Base-by-base conservation (phyloP, 2,113 vertebrate genomes). In the Megaceryle torquata region DNA sequence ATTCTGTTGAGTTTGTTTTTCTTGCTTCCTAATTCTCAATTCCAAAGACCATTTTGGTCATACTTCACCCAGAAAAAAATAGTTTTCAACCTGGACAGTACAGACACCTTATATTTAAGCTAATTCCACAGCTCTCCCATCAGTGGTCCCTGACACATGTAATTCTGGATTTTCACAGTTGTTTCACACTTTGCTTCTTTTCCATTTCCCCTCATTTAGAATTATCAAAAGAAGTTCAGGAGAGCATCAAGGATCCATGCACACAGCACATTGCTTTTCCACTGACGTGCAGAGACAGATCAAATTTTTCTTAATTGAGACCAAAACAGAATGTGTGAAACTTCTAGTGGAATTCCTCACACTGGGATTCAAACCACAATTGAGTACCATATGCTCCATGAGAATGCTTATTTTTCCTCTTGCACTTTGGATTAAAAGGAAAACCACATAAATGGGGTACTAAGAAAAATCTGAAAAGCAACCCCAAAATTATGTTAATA, bases 401-500 rank as follows among this genome's bases (percentile, higher is more conserved):
- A 89, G 54, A 95, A 83, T 37, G 56, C 31, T 94, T 95, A 65
- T 82, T 95, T 95, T 88, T 57, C 26, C 16, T 78, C 35, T 79
- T 83, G 11, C 24, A 44, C 71, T 83, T 85, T 86, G 72, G 63
- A 92, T 92, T 90, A 76, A 94, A 92, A 86, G 35, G 50, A 93
- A 90, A 96, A 82, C 37, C 28, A 72, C 48, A 69, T 44, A 43
- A 96, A 96, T 70, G 64, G 57, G 53, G 80, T 88, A 93, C 85
- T 85, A 86, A 94, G 84, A 84, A 96, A 94, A 87, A 78, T 86
- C 71, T 76, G 83, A 92, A 93, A 95, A 93, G 22, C 51, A 72
- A 57, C 43, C 19, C 82, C 85, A 15, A 94, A 86, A 68, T 77
- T 67, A 91, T 44, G 35, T 74, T 79, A 24, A 11, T 72, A 89